Conservation (phyloP, 2,888 invertebrate species). For the Hirtodrosophila alboralis region DNA sequence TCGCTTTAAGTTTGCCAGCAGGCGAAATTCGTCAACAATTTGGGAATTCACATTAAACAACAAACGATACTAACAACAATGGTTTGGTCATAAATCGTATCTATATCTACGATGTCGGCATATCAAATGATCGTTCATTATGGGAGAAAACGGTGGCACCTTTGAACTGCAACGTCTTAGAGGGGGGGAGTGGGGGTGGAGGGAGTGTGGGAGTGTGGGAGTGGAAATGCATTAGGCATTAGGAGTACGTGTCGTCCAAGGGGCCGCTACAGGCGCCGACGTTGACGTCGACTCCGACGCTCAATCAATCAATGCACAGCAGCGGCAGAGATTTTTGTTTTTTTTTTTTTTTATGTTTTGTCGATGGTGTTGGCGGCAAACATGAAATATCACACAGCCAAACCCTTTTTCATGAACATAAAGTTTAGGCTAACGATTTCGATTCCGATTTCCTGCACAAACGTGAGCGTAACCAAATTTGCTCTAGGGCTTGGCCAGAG, state of each 20-base stretch:
- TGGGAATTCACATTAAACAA: conserved; percentile 44
- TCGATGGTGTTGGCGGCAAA: conserved; percentile 71
- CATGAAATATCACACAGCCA: conserved; percentile 76
- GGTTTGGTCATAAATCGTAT: conserved; percentile 47
- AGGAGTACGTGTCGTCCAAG: conserved; percentile 59
- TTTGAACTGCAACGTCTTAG: conserved; percentile 65
- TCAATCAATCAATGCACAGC: conserved; percentile 69
- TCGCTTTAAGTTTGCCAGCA: conserved; percentile 50
- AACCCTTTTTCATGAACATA: conserved; percentile 71
- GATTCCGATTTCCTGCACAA: conserved; percentile 74
- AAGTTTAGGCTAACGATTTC: conserved; percentile 64
- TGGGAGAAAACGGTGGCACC: conserved; percentile 64
- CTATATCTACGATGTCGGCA: conserved; percentile 50
- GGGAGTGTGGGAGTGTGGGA: conserved; percentile 5
- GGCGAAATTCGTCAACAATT: conserved; percentile 46
- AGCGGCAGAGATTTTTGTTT: conserved; percentile 37
- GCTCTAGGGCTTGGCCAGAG: conserved; percentile 72
- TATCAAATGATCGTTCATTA: conserved; percentile 67
- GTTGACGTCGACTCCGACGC: conserved; percentile 46
- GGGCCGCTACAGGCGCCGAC: conserved; percentile 51
- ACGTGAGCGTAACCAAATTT: conserved; percentile 80
- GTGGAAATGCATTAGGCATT: too few relatives aligned
- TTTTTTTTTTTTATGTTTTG: too few relatives aligned
- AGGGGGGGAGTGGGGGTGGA: conserved; percentile 1
- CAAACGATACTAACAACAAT: conserved; percentile 32